These are phyloP conservation scores for Leucophenga maculata DNA, from an alignment of 2,888 invertebrate species.

Conservation along the genomic window DNA sequence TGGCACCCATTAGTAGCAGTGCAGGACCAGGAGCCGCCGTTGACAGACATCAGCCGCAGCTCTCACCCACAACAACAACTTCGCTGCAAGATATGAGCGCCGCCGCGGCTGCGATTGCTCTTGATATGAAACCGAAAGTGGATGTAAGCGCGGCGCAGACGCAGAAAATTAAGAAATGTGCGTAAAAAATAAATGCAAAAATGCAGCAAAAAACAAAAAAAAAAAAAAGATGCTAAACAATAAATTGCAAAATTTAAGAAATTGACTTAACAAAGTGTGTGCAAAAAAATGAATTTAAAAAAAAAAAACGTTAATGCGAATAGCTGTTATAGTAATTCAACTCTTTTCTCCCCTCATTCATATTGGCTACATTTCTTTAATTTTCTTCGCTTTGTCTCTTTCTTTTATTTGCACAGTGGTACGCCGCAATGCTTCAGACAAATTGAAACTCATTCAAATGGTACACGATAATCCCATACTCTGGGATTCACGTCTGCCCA, in stretches of 20 bases:
- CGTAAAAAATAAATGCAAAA: slow-evolving; percentile 35
- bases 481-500: slow-evolving; percentile 69
- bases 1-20: slow-evolving; percentile 53
- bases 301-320: background rate
- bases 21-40: slow-evolving; percentile 4
- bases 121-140: slow-evolving; percentile 61
- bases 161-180: slow-evolving; percentile 61
- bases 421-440: slow-evolving; percentile 70
- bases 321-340: background rate
- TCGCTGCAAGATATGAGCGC: slow-evolving; percentile 63
- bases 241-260: background rate
- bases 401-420: slow-evolving; percentile 59
- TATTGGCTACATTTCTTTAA: background rate
- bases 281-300: background rate
- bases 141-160: slow-evolving; percentile 27
- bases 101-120: slow-evolving; percentile 62
- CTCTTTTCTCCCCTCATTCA: background rate
- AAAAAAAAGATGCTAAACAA: background rate
- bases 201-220: slow-evolving; percentile 31
- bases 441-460: slow-evolving; percentile 70
- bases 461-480: slow-evolving; percentile 70
- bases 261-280: background rate
- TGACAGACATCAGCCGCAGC: slow-evolving; percentile 13
- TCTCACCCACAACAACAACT: slow-evolving; percentile 46
- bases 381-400: slow-evolving; percentile 36